Conservation (phyloP, 2,888 invertebrate species). For the Matsumyia berberina region DNA sequence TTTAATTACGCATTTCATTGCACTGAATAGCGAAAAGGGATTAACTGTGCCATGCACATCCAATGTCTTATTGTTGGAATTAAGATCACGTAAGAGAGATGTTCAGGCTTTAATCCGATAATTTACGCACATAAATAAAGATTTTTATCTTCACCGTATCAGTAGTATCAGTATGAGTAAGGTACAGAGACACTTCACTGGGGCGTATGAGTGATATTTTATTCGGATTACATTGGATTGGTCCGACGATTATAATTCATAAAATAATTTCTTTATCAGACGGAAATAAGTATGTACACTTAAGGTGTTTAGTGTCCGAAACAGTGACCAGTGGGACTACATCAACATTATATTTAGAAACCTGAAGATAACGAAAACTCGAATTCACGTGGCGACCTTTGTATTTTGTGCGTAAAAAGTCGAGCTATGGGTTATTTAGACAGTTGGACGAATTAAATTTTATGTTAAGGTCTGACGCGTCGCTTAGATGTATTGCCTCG, state of each 20-base stretch:
- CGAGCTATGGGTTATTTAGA: too few relatives aligned
- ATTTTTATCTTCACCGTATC: not conserved
- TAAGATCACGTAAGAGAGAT: constrained; percentile 22
- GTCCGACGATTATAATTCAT: not conserved
- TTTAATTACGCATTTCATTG: constrained; percentile 16
- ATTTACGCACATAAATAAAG: constrained; percentile 23
- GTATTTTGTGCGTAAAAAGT: too few relatives aligned
- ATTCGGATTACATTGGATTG: too few relatives aligned
- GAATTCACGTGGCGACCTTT: not conserved
- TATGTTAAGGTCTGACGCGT: too few relatives aligned
- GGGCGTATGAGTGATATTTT: too few relatives aligned
- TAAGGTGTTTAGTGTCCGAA: not conserved
- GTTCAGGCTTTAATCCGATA: constrained; percentile 1
- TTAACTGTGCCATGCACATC: constrained; percentile 10
- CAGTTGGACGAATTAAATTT: too few relatives aligned
- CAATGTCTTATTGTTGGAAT: constrained; percentile 10
- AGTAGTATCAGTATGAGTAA: not conserved
- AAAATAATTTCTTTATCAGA: constrained; percentile 4
- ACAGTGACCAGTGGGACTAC: constrained; percentile 21
- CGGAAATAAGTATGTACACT: not conserved
- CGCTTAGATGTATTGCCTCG: too few relatives aligned
- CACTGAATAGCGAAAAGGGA: constrained; percentile 2
- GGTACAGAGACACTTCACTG: constrained; percentile 1
- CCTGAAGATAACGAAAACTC: not conserved
- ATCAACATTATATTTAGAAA: constrained; percentile 27